Base-by-base conservation (phyloP, 2,113 vertebrate genomes). In the Condylura cristata region DNA sequence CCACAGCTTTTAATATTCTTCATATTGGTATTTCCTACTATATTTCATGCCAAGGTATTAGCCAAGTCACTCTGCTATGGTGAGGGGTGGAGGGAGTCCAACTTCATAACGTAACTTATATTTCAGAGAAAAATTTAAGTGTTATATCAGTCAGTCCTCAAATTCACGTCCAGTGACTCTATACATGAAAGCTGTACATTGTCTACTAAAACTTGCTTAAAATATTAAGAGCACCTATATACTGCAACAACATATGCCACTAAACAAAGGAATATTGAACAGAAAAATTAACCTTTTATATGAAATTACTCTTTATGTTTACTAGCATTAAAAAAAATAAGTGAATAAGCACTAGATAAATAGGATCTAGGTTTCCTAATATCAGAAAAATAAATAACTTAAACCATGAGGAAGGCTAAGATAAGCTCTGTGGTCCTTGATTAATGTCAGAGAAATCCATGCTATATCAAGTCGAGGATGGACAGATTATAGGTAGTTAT, bases 11-110 rank as follows among this genome's bases (percentile, higher is more conserved):
- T 83, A 66, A 92, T 41, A 89, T 89, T n/a, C 65, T 37, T 30
- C 91, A 11, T 80, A 86, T 83, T 96, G 78, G n/a, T 16, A 34
- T 88, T 91, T 81, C 37, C 24, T 34, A 68, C 0, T 44, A 71
- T 32, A 17, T 72, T 96, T 94, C 37, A 46, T 86, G 88, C 41
- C n/a, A 89, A 94, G 78, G 13, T 3, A 0, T 61, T 93, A 97
- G 93, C 24, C 26, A 89, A 87, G 65, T 13, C 90, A 72, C 78
- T 41, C 26, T 91, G 3, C 32, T 37, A 4, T 53, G 51, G 18
- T 18, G 14, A 17, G 51, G 51, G 51, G 17, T 14, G 51, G 51
- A 17, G 79, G 85, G 84, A 12, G 16, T 39, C 79, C 89, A 80
- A 20, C 24, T 91, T 78, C 2, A 93, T 58, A 16, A 95, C 94